Percentiles rank a stretch among this genome's conserved stretches.
Evolutionary conservation across 2,888 invertebrate genomes (phyloP).

Genomic region (Bellardia pandia): DNA sequence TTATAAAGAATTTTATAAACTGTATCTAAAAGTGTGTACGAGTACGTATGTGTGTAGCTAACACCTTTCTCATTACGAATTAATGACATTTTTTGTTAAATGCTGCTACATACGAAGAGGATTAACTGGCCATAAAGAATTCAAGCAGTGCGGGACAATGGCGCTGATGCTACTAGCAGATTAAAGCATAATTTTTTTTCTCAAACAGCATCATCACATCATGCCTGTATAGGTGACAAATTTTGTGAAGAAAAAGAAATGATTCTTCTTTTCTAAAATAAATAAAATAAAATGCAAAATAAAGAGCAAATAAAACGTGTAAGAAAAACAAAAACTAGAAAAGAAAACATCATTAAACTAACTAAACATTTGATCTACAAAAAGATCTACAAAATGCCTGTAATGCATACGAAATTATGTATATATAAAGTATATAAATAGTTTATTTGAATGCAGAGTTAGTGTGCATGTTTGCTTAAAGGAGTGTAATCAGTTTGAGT

Average conservation of each 20-base stretch:
- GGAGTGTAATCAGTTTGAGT: constrained; percentile 16
- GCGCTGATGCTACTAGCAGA: constrained; percentile 36
- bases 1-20: constrained; percentile 7
- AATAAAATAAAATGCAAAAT: constrained; percentile 19
- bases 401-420: constrained; percentile 19
- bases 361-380: neutral
- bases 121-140: constrained; percentile 11
- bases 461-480: constrained; percentile 41
- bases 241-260: constrained; percentile 26
- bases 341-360: neutral
- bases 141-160: constrained; percentile 56
- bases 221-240: constrained; percentile 68
- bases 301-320: constrained; percentile 14
- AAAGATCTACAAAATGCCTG: constrained; percentile 21
- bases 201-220: constrained; percentile 23
- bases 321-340: neutral
- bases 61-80: constrained; percentile 82
- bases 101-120: neutral
- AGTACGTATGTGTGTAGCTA: constrained; percentile 62
- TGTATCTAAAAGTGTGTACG: neutral
- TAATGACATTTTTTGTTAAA: constrained; percentile 77
- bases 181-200: neutral
- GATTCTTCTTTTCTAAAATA: constrained; percentile 2
- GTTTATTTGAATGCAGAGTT: neutral
- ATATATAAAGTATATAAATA: neutral